A percentile compares a stretch with the other conserved stretches of the same genome.
Conservation (phyloP, 2,113 vertebrate species). For the Macroglossus sobrinus region DNA sequence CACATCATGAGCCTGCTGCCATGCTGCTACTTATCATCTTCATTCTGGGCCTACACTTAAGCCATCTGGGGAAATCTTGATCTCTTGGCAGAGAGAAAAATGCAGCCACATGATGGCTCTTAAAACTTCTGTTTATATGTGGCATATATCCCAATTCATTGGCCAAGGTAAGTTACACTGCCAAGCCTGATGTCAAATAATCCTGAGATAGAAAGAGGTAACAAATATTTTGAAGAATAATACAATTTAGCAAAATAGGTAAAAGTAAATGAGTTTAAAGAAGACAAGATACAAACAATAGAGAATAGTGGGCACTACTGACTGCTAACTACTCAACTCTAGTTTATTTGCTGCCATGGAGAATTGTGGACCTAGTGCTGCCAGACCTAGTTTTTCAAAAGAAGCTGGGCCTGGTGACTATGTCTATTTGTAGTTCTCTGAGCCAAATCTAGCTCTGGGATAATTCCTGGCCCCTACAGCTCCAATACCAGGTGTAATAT, state of each 20-base stretch:
- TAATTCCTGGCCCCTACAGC: not conserved
- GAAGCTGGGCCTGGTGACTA: not conserved
- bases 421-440: not conserved
- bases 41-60: not conserved
- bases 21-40: not conserved
- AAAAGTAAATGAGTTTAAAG: not conserved
- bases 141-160: not conserved
- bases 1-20: not conserved
- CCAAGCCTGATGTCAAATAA: not conserved
- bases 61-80: not conserved
- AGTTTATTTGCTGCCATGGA: not conserved
- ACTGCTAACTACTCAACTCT: not conserved
- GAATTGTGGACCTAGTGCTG: not conserved
- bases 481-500: not conserved
- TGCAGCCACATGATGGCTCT: not conserved
- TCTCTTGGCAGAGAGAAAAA: not conserved
- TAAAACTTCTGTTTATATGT: not conserved
- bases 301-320: not conserved
- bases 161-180: not conserved
- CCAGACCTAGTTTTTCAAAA: not conserved
- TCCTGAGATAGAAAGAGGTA: not conserved
- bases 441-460: not conserved
- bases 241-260: not conserved
- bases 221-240: not conserved
- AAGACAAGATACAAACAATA: not conserved